A percentile compares a stretch with the other conserved stretches of the same genome.
Evolutionary conservation across 23 tunicate genomes (phyloP).

Genomic region (Pegea sp.): DNA sequence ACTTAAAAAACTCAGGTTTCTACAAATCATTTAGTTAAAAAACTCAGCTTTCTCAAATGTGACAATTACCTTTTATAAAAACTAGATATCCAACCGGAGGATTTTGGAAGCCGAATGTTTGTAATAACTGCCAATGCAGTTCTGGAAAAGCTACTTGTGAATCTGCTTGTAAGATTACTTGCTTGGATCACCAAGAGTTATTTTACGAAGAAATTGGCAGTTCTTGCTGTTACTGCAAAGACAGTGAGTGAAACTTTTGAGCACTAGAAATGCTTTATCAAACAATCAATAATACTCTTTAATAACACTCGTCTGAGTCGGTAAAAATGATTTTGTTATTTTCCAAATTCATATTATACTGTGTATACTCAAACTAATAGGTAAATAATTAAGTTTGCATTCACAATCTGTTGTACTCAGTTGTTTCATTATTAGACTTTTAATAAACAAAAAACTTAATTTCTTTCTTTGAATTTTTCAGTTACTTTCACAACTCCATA

Average conservation of each 20-base stretch:
- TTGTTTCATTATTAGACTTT: no score
- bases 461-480: no score
- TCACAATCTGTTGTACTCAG: no score
- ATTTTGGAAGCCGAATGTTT: slow-evolving; percentile 13
- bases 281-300: no score
- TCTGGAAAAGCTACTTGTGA: slow-evolving; percentile 22
- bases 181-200: slow-evolving; percentile 15
- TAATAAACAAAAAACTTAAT: no score
- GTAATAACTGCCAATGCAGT: slow-evolving; percentile 31
- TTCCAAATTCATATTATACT: no score
- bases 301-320: no score
- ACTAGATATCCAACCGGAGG: slow-evolving; percentile 77
- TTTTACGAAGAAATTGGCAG: no score
- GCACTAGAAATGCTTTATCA: no score
- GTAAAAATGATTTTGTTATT: no score
- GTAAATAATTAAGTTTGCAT: no score
- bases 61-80: not conserved
- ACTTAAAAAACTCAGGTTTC: not conserved
- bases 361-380: no score
- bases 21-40: not conserved
- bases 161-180: slow-evolving; percentile 30
- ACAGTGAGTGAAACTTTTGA: slow-evolving; percentile 16
- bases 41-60: not conserved
- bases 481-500: slow-evolving; percentile 1
- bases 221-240: slow-evolving; percentile 73